Evolutionary conservation across 2,888 invertebrate species (phyloP), one percentile per base, ranked within the genome.

Genomic region (Agelastica alni): DNA sequence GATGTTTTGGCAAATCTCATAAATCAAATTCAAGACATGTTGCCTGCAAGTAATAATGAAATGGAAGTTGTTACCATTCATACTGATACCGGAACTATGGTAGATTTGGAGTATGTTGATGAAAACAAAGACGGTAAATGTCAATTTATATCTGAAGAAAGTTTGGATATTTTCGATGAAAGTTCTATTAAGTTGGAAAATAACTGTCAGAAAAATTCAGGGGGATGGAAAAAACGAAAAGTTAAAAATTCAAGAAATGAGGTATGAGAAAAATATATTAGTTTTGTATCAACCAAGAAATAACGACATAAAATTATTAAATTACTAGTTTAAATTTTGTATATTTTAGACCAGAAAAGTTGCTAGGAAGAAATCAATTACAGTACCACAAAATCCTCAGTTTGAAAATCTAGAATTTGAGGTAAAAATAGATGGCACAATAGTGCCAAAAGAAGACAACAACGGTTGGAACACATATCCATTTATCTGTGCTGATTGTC

Each of bases 401-500:
- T 58, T 67, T 6, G 69, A 68, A 36, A 49, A 57, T 26, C 39
- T 56, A 36, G 68, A 71, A 41, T 68, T 65, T 20, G 70, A 73
- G 53, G 55, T 66, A 34, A 73, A 74, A 57, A 70, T 71, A 51
- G 76, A 77, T 61, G 76, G 75, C 2, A 75, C 71, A 53, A 60
- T 75, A 45, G 66, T 69, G 13, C 70, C 71, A 13, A 69, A 71
- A 56, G 66, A 68, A 28, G 62, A 71, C 22, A 74, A 75, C 44
- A 17, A 26, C 1, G 75, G 73, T 14, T 77, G 81, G 72, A 75
- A 78, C 12, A 71, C 75, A 17, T 81, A 81, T 70, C 79, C 79
- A 1, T 81, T 81, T 80, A 71, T 77, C 41, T 82, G 82, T 61
- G 78, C 77, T 17, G 80, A 80, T 53, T 82, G 82, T 64, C 76